Conservation (phyloP, 2,797 vertebrate genomes). For the Anabas testudineus region DNA sequence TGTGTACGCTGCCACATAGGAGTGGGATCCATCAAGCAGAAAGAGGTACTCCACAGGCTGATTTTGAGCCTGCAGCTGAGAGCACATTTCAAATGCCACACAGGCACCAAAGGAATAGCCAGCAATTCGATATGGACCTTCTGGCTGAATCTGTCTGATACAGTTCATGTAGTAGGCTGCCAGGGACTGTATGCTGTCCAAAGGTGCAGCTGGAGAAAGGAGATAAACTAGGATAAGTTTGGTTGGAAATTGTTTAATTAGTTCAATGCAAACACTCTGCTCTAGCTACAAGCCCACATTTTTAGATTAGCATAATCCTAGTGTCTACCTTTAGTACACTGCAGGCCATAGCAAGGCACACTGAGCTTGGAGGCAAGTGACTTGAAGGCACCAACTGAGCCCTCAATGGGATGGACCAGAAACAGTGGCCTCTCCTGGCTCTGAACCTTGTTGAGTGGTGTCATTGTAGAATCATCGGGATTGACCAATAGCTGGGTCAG, state of each 20-base stretch:
- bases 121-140: slow-evolving; percentile 93
- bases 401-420: slow-evolving; percentile 96
- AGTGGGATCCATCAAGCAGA: slow-evolving; percentile 95
- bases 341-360: slow-evolving; percentile 93
- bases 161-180: slow-evolving; percentile 92
- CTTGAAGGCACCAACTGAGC: slow-evolving; percentile 88
- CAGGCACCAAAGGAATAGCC: slow-evolving; percentile 98
- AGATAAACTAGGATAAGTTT: not conserved
- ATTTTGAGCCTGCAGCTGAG: slow-evolving; percentile 90
- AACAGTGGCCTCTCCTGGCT: slow-evolving; percentile 91
- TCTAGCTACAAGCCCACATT: too few species aligned
- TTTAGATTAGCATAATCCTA: too few species aligned
- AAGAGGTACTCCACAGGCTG: slow-evolving; percentile 89
- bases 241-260: not conserved
- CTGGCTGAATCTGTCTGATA: slow-evolving; percentile 90
- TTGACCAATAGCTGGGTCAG: slow-evolving; percentile 89
- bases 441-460: slow-evolving; percentile 88
- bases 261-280: not conserved
- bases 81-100: slow-evolving; percentile 98
- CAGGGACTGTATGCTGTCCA: slow-evolving; percentile 93
- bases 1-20: slow-evolving; percentile 94
- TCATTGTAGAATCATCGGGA: slow-evolving; percentile 88
- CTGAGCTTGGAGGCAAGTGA: slow-evolving; percentile 89
- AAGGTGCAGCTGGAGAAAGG: slow-evolving; percentile 86
- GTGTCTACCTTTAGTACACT: slow-evolving; percentile 97